Conservation (phyloP, 1,140 invertebrate species). For the Macrostomum lignano region DNA sequence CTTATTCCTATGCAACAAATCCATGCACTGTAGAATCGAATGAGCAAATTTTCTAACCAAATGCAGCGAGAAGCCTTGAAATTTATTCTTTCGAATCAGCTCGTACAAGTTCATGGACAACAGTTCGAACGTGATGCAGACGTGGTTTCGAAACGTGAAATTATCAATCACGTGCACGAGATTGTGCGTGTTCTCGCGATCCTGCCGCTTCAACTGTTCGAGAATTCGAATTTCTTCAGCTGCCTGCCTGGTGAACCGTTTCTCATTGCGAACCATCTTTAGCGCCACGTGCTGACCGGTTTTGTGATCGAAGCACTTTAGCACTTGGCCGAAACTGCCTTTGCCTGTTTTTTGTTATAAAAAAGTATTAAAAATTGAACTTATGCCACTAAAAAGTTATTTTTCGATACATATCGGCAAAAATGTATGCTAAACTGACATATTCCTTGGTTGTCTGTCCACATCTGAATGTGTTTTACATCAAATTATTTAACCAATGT, state of each 20-base stretch:
- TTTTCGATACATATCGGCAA: no score
- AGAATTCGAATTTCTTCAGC: constrained; percentile 91
- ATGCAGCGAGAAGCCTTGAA: constrained; percentile 25
- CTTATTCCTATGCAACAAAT: constrained; percentile 19
- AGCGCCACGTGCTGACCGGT: constrained; percentile 29
- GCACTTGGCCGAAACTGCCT: constrained; percentile 67
- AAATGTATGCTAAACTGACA: no score
- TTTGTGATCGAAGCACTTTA: constrained; percentile 32
- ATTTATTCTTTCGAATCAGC: constrained; percentile 27
- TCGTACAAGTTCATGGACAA: constrained; percentile 33
- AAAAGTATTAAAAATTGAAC: constrained; percentile 33
- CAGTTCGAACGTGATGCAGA: constrained; percentile 95
- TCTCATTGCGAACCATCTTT: constrained; percentile 32
- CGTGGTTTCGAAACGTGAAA: constrained; percentile 90
- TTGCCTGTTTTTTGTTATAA: constrained; percentile 36
- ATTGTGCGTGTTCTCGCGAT: constrained; percentile 91
- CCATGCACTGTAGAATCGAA: constrained; percentile 21
- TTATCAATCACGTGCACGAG: constrained; percentile 96
- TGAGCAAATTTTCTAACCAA: constrained; percentile 24
- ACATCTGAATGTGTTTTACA: no score
- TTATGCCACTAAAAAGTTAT: no score
- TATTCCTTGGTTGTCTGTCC: no score
- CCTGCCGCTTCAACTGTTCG: constrained; percentile 71
- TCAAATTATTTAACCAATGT: no score
- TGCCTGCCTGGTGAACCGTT: constrained; percentile 82